Evolutionary conservation across 2,888 invertebrate species (phyloP).

Genomic region (Meteorus colon): DNA sequence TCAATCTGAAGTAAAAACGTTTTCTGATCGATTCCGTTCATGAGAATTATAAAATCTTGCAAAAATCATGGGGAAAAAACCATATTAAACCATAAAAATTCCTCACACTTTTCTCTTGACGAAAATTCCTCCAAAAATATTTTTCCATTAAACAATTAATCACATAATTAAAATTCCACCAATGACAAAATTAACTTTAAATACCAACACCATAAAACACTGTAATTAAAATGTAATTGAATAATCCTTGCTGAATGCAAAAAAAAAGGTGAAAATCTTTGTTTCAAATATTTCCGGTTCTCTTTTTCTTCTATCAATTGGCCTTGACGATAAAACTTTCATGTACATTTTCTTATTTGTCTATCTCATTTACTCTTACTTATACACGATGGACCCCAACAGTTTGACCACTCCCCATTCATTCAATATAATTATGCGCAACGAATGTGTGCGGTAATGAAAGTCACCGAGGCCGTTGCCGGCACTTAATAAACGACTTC

Average conservation of each 20-base stretch:
- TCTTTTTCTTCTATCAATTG: neutral
- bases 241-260: neutral
- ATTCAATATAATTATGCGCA: slow-evolving; percentile 55
- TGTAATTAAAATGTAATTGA: no score
- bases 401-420: slow-evolving; percentile 20
- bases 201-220: no score
- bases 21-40: no score
- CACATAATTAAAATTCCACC: no score
- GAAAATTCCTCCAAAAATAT: no score
- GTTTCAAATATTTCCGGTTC: slow-evolving; percentile 7
- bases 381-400: slow-evolving; percentile 14
- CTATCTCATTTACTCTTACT: neutral
- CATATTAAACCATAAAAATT: no score
- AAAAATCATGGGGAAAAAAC: no score
- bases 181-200: no score
- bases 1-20: no score
- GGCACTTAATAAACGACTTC: slow-evolving; percentile 44
- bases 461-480: slow-evolving; percentile 49
- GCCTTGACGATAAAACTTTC: slow-evolving; percentile 5
- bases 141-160: no score
- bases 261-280: neutral
- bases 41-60: no score
- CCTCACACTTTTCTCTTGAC: no score
- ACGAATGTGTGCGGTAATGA: slow-evolving; percentile 55
- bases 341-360: neutral